Conservation (phyloP, 2,797 vertebrate genomes). For the Jordanella pulchra region DNA sequence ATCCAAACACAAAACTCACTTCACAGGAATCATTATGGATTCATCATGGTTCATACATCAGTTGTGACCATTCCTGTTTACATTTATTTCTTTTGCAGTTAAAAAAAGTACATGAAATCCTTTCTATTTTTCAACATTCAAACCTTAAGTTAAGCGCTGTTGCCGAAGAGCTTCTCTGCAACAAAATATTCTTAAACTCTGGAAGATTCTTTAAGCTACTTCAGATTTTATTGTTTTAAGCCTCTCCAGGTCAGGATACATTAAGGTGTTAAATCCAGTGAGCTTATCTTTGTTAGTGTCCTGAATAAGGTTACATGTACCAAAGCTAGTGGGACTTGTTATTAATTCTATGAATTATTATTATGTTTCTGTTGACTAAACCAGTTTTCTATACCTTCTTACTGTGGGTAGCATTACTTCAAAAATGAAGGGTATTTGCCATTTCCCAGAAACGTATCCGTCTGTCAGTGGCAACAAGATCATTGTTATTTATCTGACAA, state of each 20-base stretch:
- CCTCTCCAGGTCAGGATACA: background rate
- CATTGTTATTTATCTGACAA: background rate
- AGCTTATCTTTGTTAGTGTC: background rate
- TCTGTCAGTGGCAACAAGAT: background rate
- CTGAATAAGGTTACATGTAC: background rate
- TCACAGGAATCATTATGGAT: conserved; percentile 18
- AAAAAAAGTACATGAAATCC: conserved; percentile 15
- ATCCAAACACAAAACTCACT: conserved; percentile 1
- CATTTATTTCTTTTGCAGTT: conserved; percentile 21
- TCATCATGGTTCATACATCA: conserved; percentile 13
- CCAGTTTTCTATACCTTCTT: background rate
- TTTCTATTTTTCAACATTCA: conserved; percentile 24
- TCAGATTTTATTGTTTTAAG: background rate
- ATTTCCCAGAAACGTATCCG: background rate
- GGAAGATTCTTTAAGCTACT: conserved; percentile 2
- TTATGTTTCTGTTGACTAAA: background rate
- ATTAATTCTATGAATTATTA: conserved; percentile 8
- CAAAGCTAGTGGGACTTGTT: background rate
- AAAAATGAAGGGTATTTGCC: background rate
- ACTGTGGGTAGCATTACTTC: background rate
- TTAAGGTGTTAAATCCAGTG: background rate
- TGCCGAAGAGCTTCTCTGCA: background rate
- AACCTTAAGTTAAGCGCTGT: conserved; percentile 17
- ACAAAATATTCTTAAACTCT: background rate
- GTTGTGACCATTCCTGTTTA: conserved; percentile 46